Base-by-base conservation (phyloP, 2,113 vertebrate species). In the Chaenogobius annularis region DNA sequence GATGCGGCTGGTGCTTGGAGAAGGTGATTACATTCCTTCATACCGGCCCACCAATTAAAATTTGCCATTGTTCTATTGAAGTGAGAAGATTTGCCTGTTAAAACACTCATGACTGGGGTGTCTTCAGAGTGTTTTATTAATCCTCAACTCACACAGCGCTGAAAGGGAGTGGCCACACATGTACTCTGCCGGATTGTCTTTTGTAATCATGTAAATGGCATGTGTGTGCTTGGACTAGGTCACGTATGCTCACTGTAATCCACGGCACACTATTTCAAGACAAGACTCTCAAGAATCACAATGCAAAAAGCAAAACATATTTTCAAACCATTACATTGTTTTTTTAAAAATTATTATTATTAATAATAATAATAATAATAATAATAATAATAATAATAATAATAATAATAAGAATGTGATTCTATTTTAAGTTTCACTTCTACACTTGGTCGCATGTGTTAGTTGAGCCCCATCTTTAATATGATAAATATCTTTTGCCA, bases 101-200 rank as follows among this genome's bases (percentile, higher is more conserved):
- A 91, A 90, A 85, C 72, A 80, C 84, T 85, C 73, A 70, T 81
- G 79, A 85, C 82, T 55, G 68, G 56, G 23, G 72, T 70, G 77
- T 83, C 78, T 87, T 89, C 89, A 35, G 37, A 9, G 83, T 74
- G 80, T 75, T 74, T 61, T 86, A 85, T 91, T 90, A 88, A 91
- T 89, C 81, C 86, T 74, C 48, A 69, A 67, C 26, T 35, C 61
- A 66, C 55, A 74, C 59, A 75, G 75, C 68, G 75, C 81, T 74
- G 78, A 66, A 71, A 48, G 47, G 59, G 63, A 77, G 67, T 17
- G 15, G 44, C 56, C 44, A 65, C 56, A 72, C 26, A 50, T 72
- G 47, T 80, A 85, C 88, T 89, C 77, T 35, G 17, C 46, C n/a
- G 80, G 77, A 82, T 75, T 74, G 81, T 22, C 47, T 59, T 26